phyloP scores from a whole-genome alignment of 1,140 invertebrate genomes.

The Platyura marginata region DNA sequence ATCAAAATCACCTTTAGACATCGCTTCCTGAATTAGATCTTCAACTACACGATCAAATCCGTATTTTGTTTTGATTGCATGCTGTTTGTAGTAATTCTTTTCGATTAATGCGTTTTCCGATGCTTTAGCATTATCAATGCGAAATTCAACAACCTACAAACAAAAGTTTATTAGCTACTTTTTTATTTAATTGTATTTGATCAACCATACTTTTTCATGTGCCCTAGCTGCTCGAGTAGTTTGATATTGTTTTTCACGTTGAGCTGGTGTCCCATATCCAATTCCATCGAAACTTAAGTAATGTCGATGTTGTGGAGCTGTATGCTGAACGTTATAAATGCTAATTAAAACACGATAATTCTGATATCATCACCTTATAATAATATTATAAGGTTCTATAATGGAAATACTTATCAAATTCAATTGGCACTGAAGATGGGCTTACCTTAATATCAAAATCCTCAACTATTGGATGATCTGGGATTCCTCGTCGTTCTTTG shows the following conservation, averaged over 20 bases:
- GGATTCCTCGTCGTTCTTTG: slow-evolving; percentile 25
- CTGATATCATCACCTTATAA: too few relatives aligned
- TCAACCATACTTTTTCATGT: slow-evolving; percentile 39
- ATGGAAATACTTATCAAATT: too few relatives aligned
- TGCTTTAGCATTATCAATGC: slow-evolving; percentile 42
- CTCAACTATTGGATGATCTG: slow-evolving; percentile 24
- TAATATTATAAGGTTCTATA: too few relatives aligned
- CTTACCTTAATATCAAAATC: slow-evolving; percentile 29
- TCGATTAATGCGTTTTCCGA: slow-evolving; percentile 51
- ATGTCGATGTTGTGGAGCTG: slow-evolving; percentile 73
- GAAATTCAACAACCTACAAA: slow-evolving; percentile 42
- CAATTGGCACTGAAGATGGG: too few relatives aligned
- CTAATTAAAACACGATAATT: slow-evolving; percentile 5
- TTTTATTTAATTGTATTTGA: too few relatives aligned
- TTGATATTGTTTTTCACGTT: slow-evolving; percentile 55
- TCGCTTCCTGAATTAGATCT: slow-evolving; percentile 77
- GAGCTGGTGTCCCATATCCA: slow-evolving; percentile 54
- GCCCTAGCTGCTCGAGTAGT: slow-evolving; percentile 51
- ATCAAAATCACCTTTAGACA: slow-evolving; percentile 72
- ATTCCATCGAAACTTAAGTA: slow-evolving; percentile 63
- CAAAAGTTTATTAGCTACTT: too few relatives aligned
- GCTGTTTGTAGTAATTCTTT: slow-evolving; percentile 32
- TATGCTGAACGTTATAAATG: slow-evolving; percentile 36
- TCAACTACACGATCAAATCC: slow-evolving; percentile 75
- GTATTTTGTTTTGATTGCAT: slow-evolving; percentile 64